phyloP scores from a whole-genome alignment of 2,113 vertebrate species.

The Neopipo cinnamomea region DNA sequence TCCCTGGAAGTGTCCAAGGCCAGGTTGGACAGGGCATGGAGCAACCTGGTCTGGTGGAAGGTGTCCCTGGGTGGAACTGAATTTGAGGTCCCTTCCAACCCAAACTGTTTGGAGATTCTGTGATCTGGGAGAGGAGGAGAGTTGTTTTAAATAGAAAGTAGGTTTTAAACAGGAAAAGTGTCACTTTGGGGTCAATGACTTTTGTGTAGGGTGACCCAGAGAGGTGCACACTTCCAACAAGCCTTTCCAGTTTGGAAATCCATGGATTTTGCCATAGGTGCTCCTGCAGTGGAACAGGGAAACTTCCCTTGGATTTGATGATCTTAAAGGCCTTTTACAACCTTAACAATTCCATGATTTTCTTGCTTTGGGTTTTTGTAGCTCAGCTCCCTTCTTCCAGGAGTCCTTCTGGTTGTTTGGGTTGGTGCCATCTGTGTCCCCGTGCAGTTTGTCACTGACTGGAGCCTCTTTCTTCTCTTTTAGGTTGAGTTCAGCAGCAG shows the following conservation, averaged over 20 bases:
- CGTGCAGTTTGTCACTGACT: accelerated
- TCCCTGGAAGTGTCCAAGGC: background rate
- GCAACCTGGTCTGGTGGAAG: background rate
- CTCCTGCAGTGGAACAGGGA: background rate
- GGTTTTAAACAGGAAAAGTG: background rate
- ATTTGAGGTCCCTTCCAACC: background rate
- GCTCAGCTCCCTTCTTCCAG: background rate
- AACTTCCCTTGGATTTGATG: no score
- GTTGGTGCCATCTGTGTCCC: background rate
- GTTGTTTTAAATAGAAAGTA: background rate
- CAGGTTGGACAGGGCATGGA: background rate
- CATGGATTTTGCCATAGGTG: accelerated
- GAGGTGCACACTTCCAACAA: accelerated
- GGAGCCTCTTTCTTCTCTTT: background rate
- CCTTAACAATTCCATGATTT: accelerated
- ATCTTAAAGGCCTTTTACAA: accelerated
- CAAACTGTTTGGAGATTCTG: no score
- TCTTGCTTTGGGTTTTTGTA: background rate
- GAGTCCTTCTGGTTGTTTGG: accelerated
- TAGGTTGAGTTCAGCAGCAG: conserved; percentile 51
- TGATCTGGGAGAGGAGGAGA: background rate
- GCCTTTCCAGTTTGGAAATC: background rate
- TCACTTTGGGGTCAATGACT: background rate
- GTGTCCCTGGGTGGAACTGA: background rate
- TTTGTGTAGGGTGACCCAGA: background rate